Percentiles rank a stretch among this genome's conserved stretches.
phyloP scores from a whole-genome alignment of 1,140 invertebrate species.

The Aphis gossypii region DNA sequence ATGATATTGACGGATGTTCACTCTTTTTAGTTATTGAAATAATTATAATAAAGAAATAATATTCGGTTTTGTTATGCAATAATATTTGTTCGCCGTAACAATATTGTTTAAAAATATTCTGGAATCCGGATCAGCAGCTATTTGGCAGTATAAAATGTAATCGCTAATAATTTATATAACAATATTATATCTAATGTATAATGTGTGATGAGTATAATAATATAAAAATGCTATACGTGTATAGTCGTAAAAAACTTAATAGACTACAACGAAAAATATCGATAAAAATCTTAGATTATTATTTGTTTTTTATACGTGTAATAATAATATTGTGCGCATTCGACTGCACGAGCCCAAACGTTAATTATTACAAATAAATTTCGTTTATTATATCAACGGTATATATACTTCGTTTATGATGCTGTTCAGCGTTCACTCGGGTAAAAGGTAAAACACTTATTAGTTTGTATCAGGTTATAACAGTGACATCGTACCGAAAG shows the following conservation, averaged over 20 bases:
- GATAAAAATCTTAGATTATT: conserved; percentile 6
- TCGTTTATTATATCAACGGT: background rate
- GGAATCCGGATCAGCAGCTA: background rate
- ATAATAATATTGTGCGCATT: background rate
- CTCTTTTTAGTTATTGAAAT: background rate
- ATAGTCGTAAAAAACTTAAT: conserved; percentile 11
- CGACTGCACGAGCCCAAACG: background rate
- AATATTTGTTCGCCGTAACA: background rate
- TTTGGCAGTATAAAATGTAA: background rate
- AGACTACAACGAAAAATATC: background rate
- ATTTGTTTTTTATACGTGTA: background rate
- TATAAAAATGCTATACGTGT: background rate
- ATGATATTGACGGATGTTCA: background rate
- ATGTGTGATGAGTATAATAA: conserved; percentile 7
- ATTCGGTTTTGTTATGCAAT: background rate
- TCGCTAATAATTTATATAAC: background rate
- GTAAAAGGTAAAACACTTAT: background rate
- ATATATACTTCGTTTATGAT: background rate
- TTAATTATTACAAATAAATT: conserved; percentile 38
- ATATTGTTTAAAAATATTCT: background rate
- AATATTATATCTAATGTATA: background rate
- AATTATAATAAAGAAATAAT: too few relatives aligned
- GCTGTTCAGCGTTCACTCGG: background rate
- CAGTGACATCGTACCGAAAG: background rate
- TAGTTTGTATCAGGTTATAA: background rate